Conservation (phyloP, 2,113 vertebrate species). For the Eubucco bourcierii region DNA sequence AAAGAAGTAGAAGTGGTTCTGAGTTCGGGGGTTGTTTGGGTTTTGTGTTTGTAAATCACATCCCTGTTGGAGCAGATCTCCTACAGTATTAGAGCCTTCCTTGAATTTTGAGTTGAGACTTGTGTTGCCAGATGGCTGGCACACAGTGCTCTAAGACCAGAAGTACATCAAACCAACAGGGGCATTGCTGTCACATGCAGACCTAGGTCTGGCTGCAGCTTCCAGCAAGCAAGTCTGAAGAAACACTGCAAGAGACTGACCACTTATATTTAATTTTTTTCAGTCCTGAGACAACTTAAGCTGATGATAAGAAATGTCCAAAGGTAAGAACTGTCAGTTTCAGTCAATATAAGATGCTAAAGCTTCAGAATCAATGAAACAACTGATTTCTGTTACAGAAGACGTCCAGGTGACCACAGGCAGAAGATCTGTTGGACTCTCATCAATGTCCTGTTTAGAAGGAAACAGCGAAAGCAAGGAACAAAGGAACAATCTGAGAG, state of each 20-base stretch:
- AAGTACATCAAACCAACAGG: not conserved
- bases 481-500: not conserved
- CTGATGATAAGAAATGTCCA: not conserved
- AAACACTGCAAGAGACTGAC: not conserved
- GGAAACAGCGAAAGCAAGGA: not conserved
- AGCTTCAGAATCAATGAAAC: not conserved
- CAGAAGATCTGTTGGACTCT: not conserved
- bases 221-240: not conserved
- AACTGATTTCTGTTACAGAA: not conserved
- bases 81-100: not conserved
- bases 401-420: not conserved
- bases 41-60: not conserved
- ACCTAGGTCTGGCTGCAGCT: not conserved
- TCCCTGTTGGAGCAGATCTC: not conserved
- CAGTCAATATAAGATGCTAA: not conserved
- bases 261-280: not conserved
- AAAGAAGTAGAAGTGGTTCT: not conserved
- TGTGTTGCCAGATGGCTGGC: not conserved
- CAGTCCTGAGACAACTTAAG: not conserved
- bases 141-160: not conserved
- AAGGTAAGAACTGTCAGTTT: not conserved
- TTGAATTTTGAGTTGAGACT: not conserved
- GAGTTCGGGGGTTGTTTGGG: not conserved
- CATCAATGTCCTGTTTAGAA: not conserved
- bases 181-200: not conserved